Evolutionary conservation across 2,113 vertebrate genomes (phyloP), one percentile per base, ranked within the genome.

Genomic region (Clinocottus analis): DNA sequence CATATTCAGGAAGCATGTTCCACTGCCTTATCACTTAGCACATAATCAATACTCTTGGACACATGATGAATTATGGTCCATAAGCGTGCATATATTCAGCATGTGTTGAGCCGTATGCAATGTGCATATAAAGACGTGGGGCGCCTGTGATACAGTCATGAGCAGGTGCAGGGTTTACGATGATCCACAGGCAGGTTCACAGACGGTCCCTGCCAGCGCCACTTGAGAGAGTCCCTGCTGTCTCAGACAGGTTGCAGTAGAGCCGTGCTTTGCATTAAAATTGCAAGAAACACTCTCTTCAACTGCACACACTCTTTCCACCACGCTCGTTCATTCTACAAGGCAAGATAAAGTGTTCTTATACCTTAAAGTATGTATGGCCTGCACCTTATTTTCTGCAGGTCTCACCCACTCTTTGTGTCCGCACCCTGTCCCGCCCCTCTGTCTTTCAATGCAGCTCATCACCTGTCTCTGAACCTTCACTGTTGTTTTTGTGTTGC

Each of bases 201-300:
- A 90, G 84, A 88, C 84, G 77, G 83, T 87, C 73, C 69, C 84
- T 85, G 87, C 87, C 92, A 90, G 74, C 33, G 75, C 83, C 87
- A 88, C 88, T 84, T 72, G 75, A 89, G 83, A 87, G 74, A 74
- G 85, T 87, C 87, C 80, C 86, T 86, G 87, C 88, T 89, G 87
- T 90, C 87, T 90, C 75, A 84, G 84, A 86, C 92, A 89, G 89
- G 86, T 86, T 89, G 90, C 75, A 72, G 84, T 70, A 82, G 41
- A 90, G 84, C 86, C 74, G 77, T 83, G 80, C 85, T 90, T 77
- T 77, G 91, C 90, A 94, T 95, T 89, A 86, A 91, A 88, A 93
- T 90, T 83, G 82, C 86, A 87, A 79, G 82, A 81, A 89, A 76
- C 80, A 60, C 85, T 72, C 74, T 58, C 64, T 70, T 60, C 73